Base-by-base conservation (phyloP, 2,113 vertebrate genomes). In the Siniperca knerii region DNA sequence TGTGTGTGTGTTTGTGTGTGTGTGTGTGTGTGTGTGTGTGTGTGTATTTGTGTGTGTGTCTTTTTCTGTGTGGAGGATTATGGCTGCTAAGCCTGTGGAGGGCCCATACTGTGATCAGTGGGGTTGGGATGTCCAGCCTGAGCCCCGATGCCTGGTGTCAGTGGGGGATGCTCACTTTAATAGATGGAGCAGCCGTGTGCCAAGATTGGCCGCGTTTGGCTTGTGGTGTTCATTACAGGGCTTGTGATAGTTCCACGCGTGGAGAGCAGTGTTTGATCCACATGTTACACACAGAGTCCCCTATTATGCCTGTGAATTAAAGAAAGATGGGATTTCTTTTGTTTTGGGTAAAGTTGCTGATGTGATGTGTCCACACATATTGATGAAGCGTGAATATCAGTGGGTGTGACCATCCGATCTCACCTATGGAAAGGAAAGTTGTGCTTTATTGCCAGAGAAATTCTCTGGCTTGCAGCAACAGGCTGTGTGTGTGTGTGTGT, bases 181-280 rank as follows among this genome's bases (percentile, higher is more conserved):
- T 87, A 84, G 86, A 89, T 44, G 72, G 65, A 54, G 66, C 83
- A 58, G 87, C 73, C 23, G 13, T 72, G 87, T 86, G 89, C 90
- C 89, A 90, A 89, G 77, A 85, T 42, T 55, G 88, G 87, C 89
- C 75, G 40, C 77, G 48, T 86, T 85, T 88, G 92, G 74, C 50
- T 60, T 20, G 85, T 20, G 92, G 91, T 93, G 91, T 92, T 87
- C 60, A 77, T 92, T 93, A 81, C 90, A 90, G 68, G 66, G 79
- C 83, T 79, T 85, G 89, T 87, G 87, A 90, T 83, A 60, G 84
- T 88, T 90, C 73, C 79, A 69, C 60, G 23, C 52, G 68, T 68
- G 86, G 64, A 87, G 85, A 78, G 85, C 84, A 79, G 86, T 73
- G 86, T 90, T 87, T 85, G 74, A 86, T 82, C 71, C 72, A 80